A percentile compares a stretch with the other conserved stretches of the same genome.
Evolutionary conservation across 2,888 invertebrate species (phyloP).

Genomic region (Phalera bucephala): DNA sequence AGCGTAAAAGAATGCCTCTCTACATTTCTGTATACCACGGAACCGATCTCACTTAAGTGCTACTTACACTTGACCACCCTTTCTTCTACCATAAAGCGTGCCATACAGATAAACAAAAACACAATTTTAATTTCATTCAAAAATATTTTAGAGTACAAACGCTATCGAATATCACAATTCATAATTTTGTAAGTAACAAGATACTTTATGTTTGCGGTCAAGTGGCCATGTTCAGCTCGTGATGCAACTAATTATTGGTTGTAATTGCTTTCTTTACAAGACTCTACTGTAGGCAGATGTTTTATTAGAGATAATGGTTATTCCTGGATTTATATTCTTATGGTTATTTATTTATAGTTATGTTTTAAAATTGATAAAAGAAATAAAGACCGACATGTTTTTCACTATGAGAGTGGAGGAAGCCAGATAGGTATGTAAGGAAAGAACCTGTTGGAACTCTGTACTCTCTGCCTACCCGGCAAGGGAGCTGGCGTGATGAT

Average conservation of each 20-base stretch:
- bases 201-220: constrained; percentile 66
- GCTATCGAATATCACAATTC: constrained; percentile 63
- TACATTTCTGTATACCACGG: no score
- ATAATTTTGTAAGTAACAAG: constrained; percentile 55
- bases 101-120: constrained; percentile 23
- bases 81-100: constrained; percentile 13
- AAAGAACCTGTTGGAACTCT: no score
- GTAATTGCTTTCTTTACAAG: constrained; percentile 52
- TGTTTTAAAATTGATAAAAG: no score
- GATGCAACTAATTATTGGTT: constrained; percentile 49
- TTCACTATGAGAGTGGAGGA: no score
- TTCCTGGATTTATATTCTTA: no score
- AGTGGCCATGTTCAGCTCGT: constrained; percentile 48
- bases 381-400: no score
- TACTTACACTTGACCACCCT: not conserved
- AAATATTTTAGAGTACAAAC: constrained; percentile 21
- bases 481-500: no score
- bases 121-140: constrained; percentile 27
- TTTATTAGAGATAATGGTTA: no score
- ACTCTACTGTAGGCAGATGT: constrained; percentile 51
- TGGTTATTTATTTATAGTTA: no score
- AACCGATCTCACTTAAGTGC: constrained; percentile 2
- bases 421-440: no score
- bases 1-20: no score
- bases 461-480: no score